A percentile compares a stretch with the other conserved stretches of the same genome.
Evolutionary conservation across 92 coral and sea anemone species (phyloP).

Genomic region (Palythoa grandis): DNA sequence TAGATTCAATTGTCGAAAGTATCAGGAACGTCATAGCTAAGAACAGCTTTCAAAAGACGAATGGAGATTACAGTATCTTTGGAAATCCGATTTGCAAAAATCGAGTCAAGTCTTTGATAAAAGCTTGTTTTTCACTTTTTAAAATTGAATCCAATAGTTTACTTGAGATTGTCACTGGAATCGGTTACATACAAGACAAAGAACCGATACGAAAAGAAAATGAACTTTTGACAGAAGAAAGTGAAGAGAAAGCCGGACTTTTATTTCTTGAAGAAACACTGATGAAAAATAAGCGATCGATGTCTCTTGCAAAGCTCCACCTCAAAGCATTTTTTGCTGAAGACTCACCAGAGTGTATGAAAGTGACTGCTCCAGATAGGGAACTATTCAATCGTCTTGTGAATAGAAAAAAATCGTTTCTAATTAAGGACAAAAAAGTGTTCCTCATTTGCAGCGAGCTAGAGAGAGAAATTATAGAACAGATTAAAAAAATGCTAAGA

Average conservation of each 20-base stretch:
- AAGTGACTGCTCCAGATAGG: neutral
- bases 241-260: neutral
- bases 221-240: neutral
- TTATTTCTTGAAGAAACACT: conserved; percentile 13
- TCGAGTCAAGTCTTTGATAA: conserved; percentile 19
- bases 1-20: conserved; percentile 10
- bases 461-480: conserved; percentile 21
- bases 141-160: conserved; percentile 31
- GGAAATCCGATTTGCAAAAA: conserved; percentile 2
- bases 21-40: neutral
- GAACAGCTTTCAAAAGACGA: neutral
- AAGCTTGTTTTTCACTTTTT: conserved; percentile 38
- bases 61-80: conserved; percentile 24
- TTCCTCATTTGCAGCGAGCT: conserved; percentile 2
- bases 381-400: neutral
- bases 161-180: conserved; percentile 21
- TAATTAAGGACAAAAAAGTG: neutral
- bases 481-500: conserved; percentile 1
- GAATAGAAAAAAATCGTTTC: conserved; percentile 21
- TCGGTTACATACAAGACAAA: neutral
- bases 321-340: neutral
- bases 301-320: neutral
- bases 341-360: conserved; percentile 7
- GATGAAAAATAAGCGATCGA: conserved; percentile 29
- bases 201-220: neutral